Percentiles rank a stretch among this genome's conserved stretches.
phyloP scores from a whole-genome alignment of 2,113 vertebrate genomes.

The Helogale parvula region DNA sequence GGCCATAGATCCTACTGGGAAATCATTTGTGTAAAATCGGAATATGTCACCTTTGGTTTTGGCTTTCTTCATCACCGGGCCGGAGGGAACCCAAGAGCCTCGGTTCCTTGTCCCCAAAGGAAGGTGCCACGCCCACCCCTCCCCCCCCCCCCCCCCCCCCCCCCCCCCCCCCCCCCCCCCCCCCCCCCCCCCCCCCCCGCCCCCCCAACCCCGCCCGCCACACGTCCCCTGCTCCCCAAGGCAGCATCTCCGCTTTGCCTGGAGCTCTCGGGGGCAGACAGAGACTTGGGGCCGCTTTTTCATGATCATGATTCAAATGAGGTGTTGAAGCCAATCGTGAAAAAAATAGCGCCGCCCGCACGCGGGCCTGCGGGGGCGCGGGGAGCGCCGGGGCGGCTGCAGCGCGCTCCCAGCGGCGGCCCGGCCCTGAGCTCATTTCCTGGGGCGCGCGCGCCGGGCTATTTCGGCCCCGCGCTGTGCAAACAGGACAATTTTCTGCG shows the following conservation, averaged over 20 bases:
- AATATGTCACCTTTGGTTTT: neutral
- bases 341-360: constrained; percentile 84
- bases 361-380: constrained; percentile 79
- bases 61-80: neutral
- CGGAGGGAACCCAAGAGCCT: neutral
- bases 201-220: neutral
- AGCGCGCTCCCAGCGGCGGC: constrained; percentile 71
- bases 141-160: neutral
- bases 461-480: constrained; percentile 87
- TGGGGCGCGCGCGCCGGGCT: constrained; percentile 83
- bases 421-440: constrained; percentile 89
- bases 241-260: neutral
- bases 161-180: neutral
- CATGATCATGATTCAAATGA: constrained; percentile 80
- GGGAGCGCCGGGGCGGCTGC: constrained; percentile 65
- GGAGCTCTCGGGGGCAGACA: constrained; percentile 69
- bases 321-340: constrained; percentile 81
- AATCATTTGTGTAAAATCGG: neutral
- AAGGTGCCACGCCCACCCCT: neutral
- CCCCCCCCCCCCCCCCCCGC: neutral
- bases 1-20: neutral
- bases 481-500: constrained; percentile 86
- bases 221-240: neutral
- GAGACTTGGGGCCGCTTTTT: constrained; percentile 79
- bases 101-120: neutral